Conservation (phyloP, 2,113 vertebrate species). For the Atractosteus spatula region DNA sequence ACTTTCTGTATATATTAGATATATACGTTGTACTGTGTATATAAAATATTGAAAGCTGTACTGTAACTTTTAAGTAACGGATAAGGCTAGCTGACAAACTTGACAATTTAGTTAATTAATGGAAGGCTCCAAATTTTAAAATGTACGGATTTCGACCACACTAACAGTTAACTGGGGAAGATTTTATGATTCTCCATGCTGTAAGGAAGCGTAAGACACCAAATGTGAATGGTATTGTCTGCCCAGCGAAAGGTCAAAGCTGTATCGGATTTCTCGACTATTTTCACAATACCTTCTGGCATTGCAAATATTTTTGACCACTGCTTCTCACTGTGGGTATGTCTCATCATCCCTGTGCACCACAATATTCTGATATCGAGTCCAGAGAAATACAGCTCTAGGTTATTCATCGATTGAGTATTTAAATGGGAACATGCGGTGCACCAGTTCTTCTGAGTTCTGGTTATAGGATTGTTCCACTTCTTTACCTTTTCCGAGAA, state of each 20-base stretch:
- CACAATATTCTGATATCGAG: constrained; percentile 76
- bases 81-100: no score
- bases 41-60: no score
- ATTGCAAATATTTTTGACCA: constrained; percentile 98
- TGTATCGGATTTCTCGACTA: constrained; percentile 94
- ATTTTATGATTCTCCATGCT: constrained; percentile 40
- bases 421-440: constrained; percentile 86
- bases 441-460: constrained; percentile 56
- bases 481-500: constrained; percentile 56
- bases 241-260: constrained; percentile 86
- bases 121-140: not conserved
- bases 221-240: constrained; percentile 54
- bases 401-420: constrained; percentile 99
- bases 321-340: constrained; percentile 93
- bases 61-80: no score
- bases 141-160: constrained; percentile 1
- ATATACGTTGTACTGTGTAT: no score
- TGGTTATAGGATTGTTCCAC: constrained; percentile 64
- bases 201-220: constrained; percentile 51
- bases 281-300: constrained; percentile 98
- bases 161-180: not conserved
- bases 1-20: no score
- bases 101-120: no score
- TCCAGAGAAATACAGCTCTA: constrained; percentile 86
- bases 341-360: constrained; percentile 85